Evolutionary conservation across 1,140 invertebrate genomes (phyloP), one percentile per base, ranked within the genome.

Genomic region (Chymomyza costata): DNA sequence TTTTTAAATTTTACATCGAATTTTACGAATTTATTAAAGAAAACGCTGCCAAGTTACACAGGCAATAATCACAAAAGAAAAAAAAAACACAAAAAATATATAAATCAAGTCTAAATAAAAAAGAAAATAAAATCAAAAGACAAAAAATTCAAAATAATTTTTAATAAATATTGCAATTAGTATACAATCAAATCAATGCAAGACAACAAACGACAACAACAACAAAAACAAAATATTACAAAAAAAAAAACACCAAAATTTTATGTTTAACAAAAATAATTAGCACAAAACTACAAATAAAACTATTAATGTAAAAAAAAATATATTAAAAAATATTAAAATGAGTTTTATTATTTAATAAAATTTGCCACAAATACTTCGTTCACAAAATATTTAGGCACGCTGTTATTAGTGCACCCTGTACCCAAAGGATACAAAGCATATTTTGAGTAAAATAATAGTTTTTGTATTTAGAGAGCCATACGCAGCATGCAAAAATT

Each of bases 1-100:
- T 78, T 80, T 80, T 80, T 80, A 65, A 59, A 80, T 80, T 80
- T 59, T 80, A 78, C 73, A 80, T 80, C 73, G 73, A 80, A 80
- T 80, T 80, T 80, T 80, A 80, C 73, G 73, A 80, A 80, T 80
- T 80, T 80, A 80, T 61, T 74, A 65, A 21, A 37, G 37, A 48
- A 55, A 34, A 11, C 13, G 15, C 15, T 38, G 11, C 21, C 21
- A 7, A 38, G 31, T 34, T 34, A 5, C 7, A 34, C 31, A n/a
- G 32, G 13, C 8, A 34, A 6, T 10, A 34, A 34, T 34, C n/a
- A 56, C 56, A 57, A 44, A 44, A 68, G 43, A 50, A 53, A 60
- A 48, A 41, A 50, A 47, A 48, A 58, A 28, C 35, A 19, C 31
- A 39, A 49, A 35, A 32, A 7, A 40, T 40, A 49, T 34, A 5